phyloP scores from a whole-genome alignment of 2,113 vertebrate species.

The Numenius arquata region DNA sequence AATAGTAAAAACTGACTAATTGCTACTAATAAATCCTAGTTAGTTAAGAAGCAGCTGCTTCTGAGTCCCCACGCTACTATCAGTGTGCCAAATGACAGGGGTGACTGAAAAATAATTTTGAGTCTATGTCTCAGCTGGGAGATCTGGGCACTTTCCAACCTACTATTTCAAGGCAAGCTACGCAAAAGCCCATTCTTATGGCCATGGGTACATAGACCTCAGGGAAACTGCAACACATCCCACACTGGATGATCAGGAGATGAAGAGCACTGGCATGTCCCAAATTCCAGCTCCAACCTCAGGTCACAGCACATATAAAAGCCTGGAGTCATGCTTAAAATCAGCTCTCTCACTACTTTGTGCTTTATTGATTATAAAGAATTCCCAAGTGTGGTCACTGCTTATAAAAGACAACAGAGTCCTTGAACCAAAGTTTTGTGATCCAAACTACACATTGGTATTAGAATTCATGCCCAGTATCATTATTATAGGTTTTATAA shows the following conservation, averaged over 20 bases:
- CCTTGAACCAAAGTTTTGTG: background rate
- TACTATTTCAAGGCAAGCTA: background rate
- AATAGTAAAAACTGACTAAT: background rate
- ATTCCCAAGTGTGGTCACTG: background rate
- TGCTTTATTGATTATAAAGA: background rate
- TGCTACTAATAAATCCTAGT: background rate
- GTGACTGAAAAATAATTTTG: background rate
- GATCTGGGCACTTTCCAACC: background rate
- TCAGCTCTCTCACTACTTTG: background rate
- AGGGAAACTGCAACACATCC: background rate
- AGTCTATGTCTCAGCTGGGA: background rate
- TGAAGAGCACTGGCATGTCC: background rate
- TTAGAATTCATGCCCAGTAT: background rate
- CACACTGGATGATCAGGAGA: background rate
- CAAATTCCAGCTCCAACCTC: background rate
- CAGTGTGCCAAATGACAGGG: background rate
- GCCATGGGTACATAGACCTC: background rate
- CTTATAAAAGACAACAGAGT: background rate
- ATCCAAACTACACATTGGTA: background rate
- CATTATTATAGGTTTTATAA: background rate
- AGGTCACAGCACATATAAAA: background rate
- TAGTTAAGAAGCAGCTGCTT: background rate
- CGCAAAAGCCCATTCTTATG: background rate
- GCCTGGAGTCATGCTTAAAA: background rate
- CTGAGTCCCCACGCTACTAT: background rate